Base-by-base conservation (phyloP, 2,113 vertebrate species). In the Sylvia atricapilla region DNA sequence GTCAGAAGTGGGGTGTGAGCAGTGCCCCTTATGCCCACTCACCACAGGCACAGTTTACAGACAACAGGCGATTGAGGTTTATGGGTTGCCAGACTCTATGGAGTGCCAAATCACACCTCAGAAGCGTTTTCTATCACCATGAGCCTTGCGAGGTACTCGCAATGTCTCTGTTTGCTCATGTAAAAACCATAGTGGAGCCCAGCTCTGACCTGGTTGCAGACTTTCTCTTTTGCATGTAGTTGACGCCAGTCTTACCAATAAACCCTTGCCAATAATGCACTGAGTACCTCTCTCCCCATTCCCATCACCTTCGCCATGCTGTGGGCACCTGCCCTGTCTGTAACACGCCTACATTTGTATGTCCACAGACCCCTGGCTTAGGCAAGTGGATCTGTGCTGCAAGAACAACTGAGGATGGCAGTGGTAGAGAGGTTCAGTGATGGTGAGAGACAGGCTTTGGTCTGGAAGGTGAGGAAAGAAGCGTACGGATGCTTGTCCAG, bases 401-500 rank as follows among this genome's bases (percentile, higher is more conserved):
- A 59, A 30, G 33, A 18, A 73, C 33, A 79, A n/a, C 19, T 7
- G 10, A 75, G 53, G 33, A 52, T 46, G 50, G 59, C 35, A 60
- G 44, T 8, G 68, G 37, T 9, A 31, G 44, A 35, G 27, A 60
- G 16, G 55, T 47, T 64, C 67, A 56, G 41, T 2, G 2, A 20
- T 30, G 16, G 15, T 69, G 41, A 49, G 25, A 68, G 24, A 27
- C 21, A 25, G n/a, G 23, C 31, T 94, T 63, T 13, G 2, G 30
- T 73, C 58, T 4, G 7, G 39, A 58, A 7, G 11, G 9, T 3
- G 1, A 31, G 2, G 33, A 63, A 70, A 16, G 17, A 60, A 80
- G 43, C 1, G 0, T 27, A 22, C 0, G 0, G 39, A 11, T 60
- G 7, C 27, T 16, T 68, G 20, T 41, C 28, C 2, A 1, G 37